Percentiles rank a stretch among this genome's conserved stretches.
Conservation (phyloP, 1,140 invertebrate species). For the Homarus americanus region DNA sequence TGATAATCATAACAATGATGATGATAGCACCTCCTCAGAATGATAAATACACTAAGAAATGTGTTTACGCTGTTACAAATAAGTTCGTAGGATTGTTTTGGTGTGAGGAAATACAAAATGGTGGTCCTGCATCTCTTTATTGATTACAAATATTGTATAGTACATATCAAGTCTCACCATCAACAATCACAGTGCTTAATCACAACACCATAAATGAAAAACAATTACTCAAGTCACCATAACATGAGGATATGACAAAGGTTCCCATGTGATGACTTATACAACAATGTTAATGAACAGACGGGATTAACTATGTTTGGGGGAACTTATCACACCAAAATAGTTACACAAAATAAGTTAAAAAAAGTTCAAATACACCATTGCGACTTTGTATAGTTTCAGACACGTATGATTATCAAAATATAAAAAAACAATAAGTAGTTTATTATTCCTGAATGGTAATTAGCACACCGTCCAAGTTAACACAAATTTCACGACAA, state of each 20-base stretch:
- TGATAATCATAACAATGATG: no score
- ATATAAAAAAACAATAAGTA: neutral
- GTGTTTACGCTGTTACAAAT: no score
- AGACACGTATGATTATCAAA: neutral
- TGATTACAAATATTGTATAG: constrained; percentile 17
- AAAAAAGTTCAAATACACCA: neutral
- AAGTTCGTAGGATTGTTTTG: no score
- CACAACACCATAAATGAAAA: neutral
- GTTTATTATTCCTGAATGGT: no score
- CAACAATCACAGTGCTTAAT: constrained; percentile 40
- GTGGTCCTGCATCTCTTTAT: neutral
- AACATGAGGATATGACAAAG: neutral
- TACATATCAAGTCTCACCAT: neutral
- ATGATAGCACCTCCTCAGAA: no score
- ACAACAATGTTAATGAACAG: no score
- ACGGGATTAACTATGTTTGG: no score
- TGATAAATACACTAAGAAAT: no score
- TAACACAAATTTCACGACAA: no score
- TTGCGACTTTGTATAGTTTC: neutral
- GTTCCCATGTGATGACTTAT: neutral
- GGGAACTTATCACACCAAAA: neutral
- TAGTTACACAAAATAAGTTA: neutral
- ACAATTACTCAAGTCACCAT: neutral
- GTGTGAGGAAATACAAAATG: neutral
- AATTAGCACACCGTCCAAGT: no score